Conservation (phyloP, 2,797 vertebrate species). For the Prunella strophiata region DNA sequence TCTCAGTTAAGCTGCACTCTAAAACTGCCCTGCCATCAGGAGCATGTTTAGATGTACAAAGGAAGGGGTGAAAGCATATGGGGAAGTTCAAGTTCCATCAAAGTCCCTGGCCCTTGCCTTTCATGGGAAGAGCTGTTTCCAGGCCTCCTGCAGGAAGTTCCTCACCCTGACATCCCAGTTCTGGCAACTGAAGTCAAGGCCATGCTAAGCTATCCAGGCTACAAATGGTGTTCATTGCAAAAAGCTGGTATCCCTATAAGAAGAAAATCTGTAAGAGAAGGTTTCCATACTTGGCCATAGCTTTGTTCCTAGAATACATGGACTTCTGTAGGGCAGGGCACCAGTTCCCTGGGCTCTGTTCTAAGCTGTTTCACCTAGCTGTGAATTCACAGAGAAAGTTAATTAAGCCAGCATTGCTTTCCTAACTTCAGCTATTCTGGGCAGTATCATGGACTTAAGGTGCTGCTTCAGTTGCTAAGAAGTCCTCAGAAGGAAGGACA, state of each 20-base stretch:
- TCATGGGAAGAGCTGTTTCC: not conserved
- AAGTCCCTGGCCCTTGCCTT: not conserved
- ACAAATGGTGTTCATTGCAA: not conserved
- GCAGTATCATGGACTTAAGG: not conserved
- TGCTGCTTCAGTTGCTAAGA: not conserved
- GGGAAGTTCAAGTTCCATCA: not conserved
- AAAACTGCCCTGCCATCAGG: not conserved
- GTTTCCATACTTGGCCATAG: not conserved
- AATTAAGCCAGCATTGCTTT: not conserved
- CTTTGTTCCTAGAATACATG: rapidly evolving
- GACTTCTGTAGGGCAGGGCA: not conserved
- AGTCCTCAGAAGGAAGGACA: not conserved
- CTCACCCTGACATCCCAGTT: not conserved
- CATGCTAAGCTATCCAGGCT: not conserved
- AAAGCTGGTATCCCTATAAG: rapidly evolving
- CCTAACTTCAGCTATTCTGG: not conserved
- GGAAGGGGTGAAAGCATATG: not conserved
- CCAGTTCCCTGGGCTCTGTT: rapidly evolving
- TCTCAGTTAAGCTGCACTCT: not conserved
- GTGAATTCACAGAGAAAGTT: not conserved
- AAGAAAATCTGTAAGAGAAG: not conserved
- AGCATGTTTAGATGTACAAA: not conserved
- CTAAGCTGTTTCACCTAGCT: not conserved
- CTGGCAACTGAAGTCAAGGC: not conserved
- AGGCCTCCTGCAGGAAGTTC: not conserved